Evolutionary conservation across 2,888 invertebrate species (phyloP), one percentile per base, ranked within the genome.

Genomic region (Cephus nigrinus): DNA sequence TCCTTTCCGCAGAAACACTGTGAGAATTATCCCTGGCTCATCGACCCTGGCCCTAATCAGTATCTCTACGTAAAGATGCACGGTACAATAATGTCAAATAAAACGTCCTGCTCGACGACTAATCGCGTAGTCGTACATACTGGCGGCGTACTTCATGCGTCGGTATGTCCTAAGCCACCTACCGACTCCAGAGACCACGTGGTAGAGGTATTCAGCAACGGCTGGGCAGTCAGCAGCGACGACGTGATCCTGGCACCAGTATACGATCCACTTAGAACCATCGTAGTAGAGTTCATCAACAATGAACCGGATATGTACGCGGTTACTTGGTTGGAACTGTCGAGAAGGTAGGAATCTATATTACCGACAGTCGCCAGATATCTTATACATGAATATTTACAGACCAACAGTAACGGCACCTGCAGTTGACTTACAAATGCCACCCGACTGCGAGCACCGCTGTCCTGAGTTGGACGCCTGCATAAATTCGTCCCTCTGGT

Each of bases 131-230:
- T 96, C 4, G 94, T 97, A 5, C 96, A 96, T 88, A 95, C 96
- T 73, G 95, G 95, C 0, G 94, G 94, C 35, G 85, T 93, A n/a
- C 90, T 93, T 0, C 93, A 94, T 31, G 93, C 93, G 68, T 93
- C 94, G 74, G 94, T 95, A 71, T 95, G 95, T 84, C 95, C 94
- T 0, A 92, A 93, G 80, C 92, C 92, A 73, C 90, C 92, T 2
- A 89, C 92, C 71, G 93, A 93, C 73, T 91, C 92, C 73, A 93
- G 94, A 36, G 93, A 94, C 78, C 94, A 95, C 81, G 92, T 94
- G 82, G 96, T 96, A 32, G 96, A 96, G 92, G 95, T 97, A 75
- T 97, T 97, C 90, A 97, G 97, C 74, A 95, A 96, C 85, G 97
- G 97, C 68, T 97, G 97, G 97, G 91, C 92, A 79, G 88, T 92